These are phyloP conservation scores for Lampropteryx suffumata DNA, from an alignment of 2,888 invertebrate species.

Conservation along the genomic window DNA sequence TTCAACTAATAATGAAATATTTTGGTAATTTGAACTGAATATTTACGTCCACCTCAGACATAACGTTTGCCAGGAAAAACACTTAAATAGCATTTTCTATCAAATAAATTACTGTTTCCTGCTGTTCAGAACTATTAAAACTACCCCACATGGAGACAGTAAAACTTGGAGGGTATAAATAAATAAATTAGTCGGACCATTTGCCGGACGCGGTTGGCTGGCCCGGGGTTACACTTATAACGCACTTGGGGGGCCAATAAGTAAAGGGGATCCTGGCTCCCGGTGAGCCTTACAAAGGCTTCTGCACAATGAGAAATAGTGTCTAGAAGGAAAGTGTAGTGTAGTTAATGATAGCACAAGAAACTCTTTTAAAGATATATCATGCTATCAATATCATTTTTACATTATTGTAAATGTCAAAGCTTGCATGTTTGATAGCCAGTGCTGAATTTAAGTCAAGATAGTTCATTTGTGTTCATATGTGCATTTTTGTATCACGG, in stretches of 20 bases:
- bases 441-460: background rate
- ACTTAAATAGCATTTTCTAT: constrained; percentile 1
- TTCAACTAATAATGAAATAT: too few relatives aligned
- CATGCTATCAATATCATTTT: too few relatives aligned
- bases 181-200: constrained; percentile 60
- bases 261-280: constrained; percentile 35
- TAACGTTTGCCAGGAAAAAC: background rate
- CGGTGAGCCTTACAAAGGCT: background rate
- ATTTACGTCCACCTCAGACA: too few relatives aligned
- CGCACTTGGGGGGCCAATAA: constrained; percentile 53
- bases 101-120: constrained; percentile 1
- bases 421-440: too few relatives aligned
- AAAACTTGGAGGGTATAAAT: constrained; percentile 44
- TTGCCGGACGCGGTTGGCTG: constrained; percentile 46
- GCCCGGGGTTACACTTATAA: constrained; percentile 47
- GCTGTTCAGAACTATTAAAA: constrained; percentile 11
- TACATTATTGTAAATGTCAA: too few relatives aligned
- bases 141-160: constrained; percentile 12
- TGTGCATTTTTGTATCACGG: too few relatives aligned
- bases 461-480: too few relatives aligned
- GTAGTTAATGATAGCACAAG: too few relatives aligned
- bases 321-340: background rate
- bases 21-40: too few relatives aligned
- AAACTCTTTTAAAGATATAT: too few relatives aligned
- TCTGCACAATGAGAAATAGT: background rate